Evolutionary conservation across 2,113 vertebrate species (phyloP).

Genomic region (Ctenodactylus gundi): DNA sequence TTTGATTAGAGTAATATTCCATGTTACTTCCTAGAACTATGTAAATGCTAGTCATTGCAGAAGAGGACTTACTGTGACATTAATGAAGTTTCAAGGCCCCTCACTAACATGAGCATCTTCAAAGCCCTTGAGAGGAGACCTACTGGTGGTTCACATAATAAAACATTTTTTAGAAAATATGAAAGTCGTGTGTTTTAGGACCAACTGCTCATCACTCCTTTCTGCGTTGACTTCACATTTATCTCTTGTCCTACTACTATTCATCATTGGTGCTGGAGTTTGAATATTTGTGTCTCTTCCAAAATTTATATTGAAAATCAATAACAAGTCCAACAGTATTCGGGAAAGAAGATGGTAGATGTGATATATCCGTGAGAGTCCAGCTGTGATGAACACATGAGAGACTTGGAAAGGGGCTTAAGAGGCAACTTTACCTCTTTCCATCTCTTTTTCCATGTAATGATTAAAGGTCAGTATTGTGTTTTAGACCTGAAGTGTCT

Average conservation of each 20-base stretch:
- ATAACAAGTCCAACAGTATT: background rate
- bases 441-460: background rate
- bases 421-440: background rate
- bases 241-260: background rate
- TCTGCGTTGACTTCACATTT: background rate
- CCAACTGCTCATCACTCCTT: too few relatives aligned
- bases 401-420: too few relatives aligned
- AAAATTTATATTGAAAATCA: background rate
- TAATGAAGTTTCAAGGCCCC: background rate
- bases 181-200: too few relatives aligned
- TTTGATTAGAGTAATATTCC: background rate
- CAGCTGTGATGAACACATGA: background rate
- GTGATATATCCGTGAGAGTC: background rate
- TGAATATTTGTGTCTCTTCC: background rate
- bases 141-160: background rate
- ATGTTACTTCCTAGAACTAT: background rate
- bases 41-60: background rate
- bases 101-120: background rate
- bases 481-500: too few relatives aligned
- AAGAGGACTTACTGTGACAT: background rate
- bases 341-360: background rate
- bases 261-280: background rate
- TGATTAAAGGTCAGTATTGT: too few relatives aligned
- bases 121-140: background rate
- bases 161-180: background rate